Evolutionary conservation across 2,888 invertebrate genomes (phyloP).

Genomic region (Cacoxenus indagator): DNA sequence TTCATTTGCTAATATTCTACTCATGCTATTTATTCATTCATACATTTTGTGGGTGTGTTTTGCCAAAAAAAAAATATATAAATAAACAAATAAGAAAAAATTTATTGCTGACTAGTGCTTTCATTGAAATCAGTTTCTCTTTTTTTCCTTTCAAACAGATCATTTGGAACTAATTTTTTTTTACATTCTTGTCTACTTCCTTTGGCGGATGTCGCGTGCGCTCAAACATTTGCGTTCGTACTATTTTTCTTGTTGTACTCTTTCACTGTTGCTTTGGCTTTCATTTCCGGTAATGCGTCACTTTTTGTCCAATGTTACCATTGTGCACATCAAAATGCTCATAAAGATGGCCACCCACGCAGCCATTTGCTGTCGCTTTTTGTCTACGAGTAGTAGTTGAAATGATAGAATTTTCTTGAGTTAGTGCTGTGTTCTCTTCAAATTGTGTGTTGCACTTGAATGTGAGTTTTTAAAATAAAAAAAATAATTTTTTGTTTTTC

Average conservation of each 20-base stretch:
- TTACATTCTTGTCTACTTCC: background rate
- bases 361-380: too few species aligned
- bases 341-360: background rate
- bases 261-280: background rate
- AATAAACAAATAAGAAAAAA: background rate
- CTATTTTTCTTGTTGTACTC: background rate
- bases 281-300: slow-evolving; percentile 20
- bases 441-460: too few species aligned
- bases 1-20: background rate
- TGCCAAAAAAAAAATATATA: too few species aligned
- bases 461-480: too few species aligned
- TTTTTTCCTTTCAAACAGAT: background rate
- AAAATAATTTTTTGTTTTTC: too few species aligned
- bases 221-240: slow-evolving; percentile 7
- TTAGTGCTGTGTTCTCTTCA: too few species aligned
- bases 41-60: slow-evolving; percentile 8
- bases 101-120: background rate
- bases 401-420: too few species aligned
- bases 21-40: background rate
- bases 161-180: background rate
- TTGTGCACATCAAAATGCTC: background rate
- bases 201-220: slow-evolving; percentile 5
- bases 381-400: too few species aligned
- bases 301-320: background rate
- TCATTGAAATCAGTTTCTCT: background rate